Percentiles rank a stretch among this genome's conserved stretches.
Conservation (phyloP, 2,113 vertebrate species). For the Eulemur macaco region DNA sequence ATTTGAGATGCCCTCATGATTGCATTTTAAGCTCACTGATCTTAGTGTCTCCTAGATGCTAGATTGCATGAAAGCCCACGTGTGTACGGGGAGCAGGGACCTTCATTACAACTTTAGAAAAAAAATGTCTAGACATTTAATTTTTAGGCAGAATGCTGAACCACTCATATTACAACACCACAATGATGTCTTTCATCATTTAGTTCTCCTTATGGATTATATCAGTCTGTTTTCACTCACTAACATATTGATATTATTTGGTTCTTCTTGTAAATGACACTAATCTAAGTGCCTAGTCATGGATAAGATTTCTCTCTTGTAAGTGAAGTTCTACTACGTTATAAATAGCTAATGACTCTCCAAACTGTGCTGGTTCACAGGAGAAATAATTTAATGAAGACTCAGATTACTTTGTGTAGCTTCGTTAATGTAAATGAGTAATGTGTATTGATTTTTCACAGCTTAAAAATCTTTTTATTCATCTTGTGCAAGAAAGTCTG, state of each 20-base stretch:
- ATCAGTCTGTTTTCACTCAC: neutral
- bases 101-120: neutral
- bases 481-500: constrained; percentile 79
- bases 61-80: neutral
- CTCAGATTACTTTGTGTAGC: constrained; percentile 79
- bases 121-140: neutral
- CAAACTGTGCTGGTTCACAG: constrained; percentile 75
- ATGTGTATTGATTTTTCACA: constrained; percentile 86
- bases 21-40: neutral
- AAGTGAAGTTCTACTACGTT: constrained; percentile 43
- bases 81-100: neutral
- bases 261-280: constrained; percentile 36
- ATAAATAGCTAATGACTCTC: constrained; percentile 77
- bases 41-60: neutral
- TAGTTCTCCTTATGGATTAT: neutral
- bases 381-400: constrained; percentile 81
- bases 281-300: neutral
- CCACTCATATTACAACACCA: neutral
- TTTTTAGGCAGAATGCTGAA: constrained; percentile 27
- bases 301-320: constrained; percentile 52
- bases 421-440: constrained; percentile 85
- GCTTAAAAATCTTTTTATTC: constrained; percentile 83
- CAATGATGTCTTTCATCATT: neutral
- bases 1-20: neutral
- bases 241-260: constrained; percentile 30